Evolutionary conservation across 2,113 vertebrate species (phyloP), one percentile per base, ranked within the genome.

Genomic region (Pionites leucogaster): DNA sequence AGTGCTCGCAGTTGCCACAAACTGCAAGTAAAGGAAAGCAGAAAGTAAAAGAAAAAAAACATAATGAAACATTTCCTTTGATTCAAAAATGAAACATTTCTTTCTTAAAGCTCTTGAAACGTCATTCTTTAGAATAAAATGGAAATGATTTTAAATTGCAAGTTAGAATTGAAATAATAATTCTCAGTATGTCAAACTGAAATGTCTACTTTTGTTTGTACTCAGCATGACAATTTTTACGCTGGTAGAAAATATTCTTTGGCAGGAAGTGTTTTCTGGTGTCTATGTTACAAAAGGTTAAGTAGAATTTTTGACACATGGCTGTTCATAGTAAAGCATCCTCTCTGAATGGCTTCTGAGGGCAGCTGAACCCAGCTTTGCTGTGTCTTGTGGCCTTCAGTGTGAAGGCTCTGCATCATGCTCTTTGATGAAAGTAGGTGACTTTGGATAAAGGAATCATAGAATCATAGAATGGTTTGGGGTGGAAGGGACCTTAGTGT

Each of bases 261-360:
- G 25, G 9, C 27, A 42, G 28, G 55, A 65, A 50, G 46, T 13
- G n/a, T 59, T 91, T 64, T 37, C 37, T 33, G 42, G 10, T 39
- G 53, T 39, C 41, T n/a, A 3, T 0, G 0, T 19, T 12, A 8
- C 3, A 28, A 50, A 0, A 7, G 22, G n/a, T 35, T 13, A 29
- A n/a, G 57, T 0, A 0, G 23, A 10, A 24, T 14, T 72, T 44
- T 33, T 11, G 60, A 9, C 52, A 22, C 28, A 1, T 0, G 2
- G 37, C 19, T 59, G 8, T 9, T 41, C 2, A 8, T 7, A 31
- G 24, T 2, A n/a, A 39, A 6, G 1, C 10, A 19, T 10, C 13
- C 33, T 17, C 2, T 60, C 37, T 11, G 33, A 49, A 1, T 7
- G 28, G 11, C 6, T 46, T 14, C 10, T 8, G 33, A 28, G 53